Percentiles rank a stretch among this genome's conserved stretches.
Conservation (phyloP, 2,113 vertebrate species). For the Halcyon senegalensis region DNA sequence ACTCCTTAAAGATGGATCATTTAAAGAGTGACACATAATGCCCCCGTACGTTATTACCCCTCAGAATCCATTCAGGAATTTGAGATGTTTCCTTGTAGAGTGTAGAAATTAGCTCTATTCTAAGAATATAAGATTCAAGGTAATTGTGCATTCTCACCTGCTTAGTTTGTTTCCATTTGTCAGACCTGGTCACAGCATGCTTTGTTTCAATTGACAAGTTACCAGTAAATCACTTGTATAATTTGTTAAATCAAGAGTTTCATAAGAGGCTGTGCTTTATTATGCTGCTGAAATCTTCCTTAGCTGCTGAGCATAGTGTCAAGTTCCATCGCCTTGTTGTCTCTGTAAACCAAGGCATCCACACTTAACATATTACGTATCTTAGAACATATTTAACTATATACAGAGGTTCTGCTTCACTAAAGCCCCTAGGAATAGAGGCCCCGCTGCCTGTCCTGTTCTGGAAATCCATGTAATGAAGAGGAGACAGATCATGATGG, state of each 20-base stretch:
- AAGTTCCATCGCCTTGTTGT: not conserved
- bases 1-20: not conserved
- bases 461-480: not conserved
- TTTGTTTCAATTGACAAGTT: not conserved
- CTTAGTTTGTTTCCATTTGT: not conserved
- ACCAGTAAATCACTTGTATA: not conserved
- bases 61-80: not conserved
- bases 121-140: not conserved
- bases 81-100: not conserved
- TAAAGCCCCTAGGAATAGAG: not conserved
- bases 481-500: not conserved
- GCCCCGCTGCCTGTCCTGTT: not conserved
- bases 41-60: not conserved
- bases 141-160: not conserved
- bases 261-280: not conserved
- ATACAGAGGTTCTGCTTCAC: not conserved
- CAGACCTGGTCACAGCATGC: not conserved
- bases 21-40: not conserved
- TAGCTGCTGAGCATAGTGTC: not conserved
- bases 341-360: not conserved
- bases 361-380: not conserved
- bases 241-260: not conserved
- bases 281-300: not conserved
- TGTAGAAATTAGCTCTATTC: not conserved
- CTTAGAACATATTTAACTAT: not conserved